Conservation (phyloP, 2,888 invertebrate genomes). For the Drosophila formosana region DNA sequence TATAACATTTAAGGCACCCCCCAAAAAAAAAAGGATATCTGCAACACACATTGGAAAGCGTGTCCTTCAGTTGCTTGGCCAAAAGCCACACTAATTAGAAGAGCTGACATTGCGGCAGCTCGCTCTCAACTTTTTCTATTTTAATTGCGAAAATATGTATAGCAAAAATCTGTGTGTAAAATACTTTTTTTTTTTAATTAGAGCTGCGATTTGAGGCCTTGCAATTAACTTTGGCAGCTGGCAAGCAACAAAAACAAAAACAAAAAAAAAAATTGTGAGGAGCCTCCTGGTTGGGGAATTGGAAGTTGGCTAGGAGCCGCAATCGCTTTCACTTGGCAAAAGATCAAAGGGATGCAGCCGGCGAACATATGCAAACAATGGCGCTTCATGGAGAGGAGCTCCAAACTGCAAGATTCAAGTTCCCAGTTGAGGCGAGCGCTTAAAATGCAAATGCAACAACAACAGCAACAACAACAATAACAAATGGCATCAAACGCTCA, state of each 20-base stretch:
- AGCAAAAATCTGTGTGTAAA: slow-evolving; percentile 16
- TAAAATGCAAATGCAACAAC: slow-evolving; percentile 59
- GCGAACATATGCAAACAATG: slow-evolving; percentile 76
- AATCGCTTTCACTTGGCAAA: slow-evolving; percentile 77
- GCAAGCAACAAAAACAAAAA: not conserved
- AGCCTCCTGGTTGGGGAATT: slow-evolving; percentile 13
- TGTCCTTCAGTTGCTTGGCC: slow-evolving; percentile 24
- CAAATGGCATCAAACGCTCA: slow-evolving; percentile 66
- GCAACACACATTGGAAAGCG: slow-evolving; percentile 5
- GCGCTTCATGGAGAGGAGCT: slow-evolving; percentile 54
- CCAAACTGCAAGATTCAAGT: slow-evolving; percentile 45
- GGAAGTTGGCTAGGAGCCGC: slow-evolving; percentile 35
- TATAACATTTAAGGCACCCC: not conserved
- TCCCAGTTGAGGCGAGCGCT: slow-evolving; percentile 48
- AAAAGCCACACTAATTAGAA: slow-evolving; percentile 23
- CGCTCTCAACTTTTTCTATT: slow-evolving; percentile 45
- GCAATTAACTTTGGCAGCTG: slow-evolving; percentile 74
- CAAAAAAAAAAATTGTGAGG: slow-evolving; percentile 12
- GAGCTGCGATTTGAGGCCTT: slow-evolving; percentile 58
- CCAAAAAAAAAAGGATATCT: not conserved
- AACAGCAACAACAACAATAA: slow-evolving; percentile 58
- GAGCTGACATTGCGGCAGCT: slow-evolving; percentile 19
- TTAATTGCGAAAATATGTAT: slow-evolving; percentile 54
- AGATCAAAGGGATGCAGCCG: slow-evolving; percentile 67
- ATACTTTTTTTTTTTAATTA: slow-evolving; percentile 67